Base-by-base conservation (phyloP, 2,888 invertebrate species). In the Muschampia plurimacula region DNA sequence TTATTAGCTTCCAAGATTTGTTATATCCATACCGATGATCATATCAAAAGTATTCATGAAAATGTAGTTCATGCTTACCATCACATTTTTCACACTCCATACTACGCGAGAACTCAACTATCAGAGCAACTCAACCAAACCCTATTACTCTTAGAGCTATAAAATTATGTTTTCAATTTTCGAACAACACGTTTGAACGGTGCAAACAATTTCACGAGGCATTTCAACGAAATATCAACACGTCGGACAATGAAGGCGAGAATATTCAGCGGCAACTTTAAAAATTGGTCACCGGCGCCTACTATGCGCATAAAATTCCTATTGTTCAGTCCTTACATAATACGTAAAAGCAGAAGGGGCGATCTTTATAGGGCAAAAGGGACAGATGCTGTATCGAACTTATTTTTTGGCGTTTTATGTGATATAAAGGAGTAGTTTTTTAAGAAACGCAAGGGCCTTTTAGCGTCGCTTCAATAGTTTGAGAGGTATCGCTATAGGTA, bases 241-340 rank as follows among this genome's bases (percentile, higher is more conserved):
- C 67, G 46, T 46, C 32, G 36, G 44, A 68, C 60, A 68, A 68
- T 57, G 41, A 41, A 22, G 15, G 2, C 41, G 41, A 28, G 68
- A 69, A 69, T 59, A 59, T 68, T 68, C 60, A 68, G 55, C 41
- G 15, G 10, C 65, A 63, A 63, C 63, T 63, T n/a, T 60, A 15
- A 39, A 22, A 60, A 71, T 71, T 71, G 66, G 49, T 66, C 71
- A 66, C 66, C 22, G 66, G 66, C 70, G 70, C 28, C 55, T 59
- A n/a, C 49, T 52, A 7, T 13, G 60, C 66, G 36, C 39, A 52
- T 71, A 71, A 66, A 71, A 71, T 49, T 49, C 52, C 71, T 66
- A 65, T 70, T 64, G 70, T 71, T 49, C 46, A 71, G 46, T 60
- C 66, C 49, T 32, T 39, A 66, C 70, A 64, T 71, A 71, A 66